Evolutionary conservation across 2,888 invertebrate species (phyloP).

Genomic region (Sturmia bella): DNA sequence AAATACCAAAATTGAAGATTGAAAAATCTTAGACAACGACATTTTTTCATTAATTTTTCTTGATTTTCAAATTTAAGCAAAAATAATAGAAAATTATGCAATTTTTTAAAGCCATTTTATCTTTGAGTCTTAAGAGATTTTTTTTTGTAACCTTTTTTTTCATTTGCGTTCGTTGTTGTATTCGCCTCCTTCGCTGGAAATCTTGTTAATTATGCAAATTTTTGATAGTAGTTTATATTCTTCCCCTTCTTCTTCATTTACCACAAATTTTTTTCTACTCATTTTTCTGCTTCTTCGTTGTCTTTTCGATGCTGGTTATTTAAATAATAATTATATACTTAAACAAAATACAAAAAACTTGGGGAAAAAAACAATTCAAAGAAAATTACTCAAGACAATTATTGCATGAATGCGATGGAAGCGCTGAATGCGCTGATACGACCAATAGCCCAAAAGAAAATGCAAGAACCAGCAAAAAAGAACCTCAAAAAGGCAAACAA

Average conservation of each 20-base stretch:
- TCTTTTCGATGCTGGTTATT: constrained; percentile 57
- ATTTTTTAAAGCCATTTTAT: constrained; percentile 49
- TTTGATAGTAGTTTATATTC: constrained; percentile 34
- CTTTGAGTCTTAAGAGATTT: constrained; percentile 9
- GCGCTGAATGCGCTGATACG: constrained; percentile 1
- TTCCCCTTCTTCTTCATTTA: constrained; percentile 28
- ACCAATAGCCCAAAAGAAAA: constrained; percentile 1
- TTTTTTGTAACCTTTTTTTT: constrained; percentile 30
- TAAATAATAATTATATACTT: constrained; percentile 68
- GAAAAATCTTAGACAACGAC: constrained; percentile 41
- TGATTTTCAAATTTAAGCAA: constrained; percentile 49
- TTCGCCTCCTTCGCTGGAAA: constrained; percentile 29
- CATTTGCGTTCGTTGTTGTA: constrained; percentile 18
- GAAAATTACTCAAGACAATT: constrained; percentile 59
- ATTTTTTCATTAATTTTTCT: constrained; percentile 35
- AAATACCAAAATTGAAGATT: not conserved
- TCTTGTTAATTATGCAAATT: constrained; percentile 68
- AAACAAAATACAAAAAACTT: constrained; percentile 41
- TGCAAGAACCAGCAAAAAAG: not conserved
- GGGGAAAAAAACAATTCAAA: constrained; percentile 34
- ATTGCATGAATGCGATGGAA: constrained; percentile 46
- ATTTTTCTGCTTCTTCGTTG: constrained; percentile 16
- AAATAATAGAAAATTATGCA: constrained; percentile 65
- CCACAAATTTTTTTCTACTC: not conserved
- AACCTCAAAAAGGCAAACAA: constrained; percentile 9